A percentile compares a stretch with the other conserved stretches of the same genome.
These are phyloP conservation scores for Forbesichthys agassizii DNA, from an alignment of 2,113 vertebrate species.

Conservation along the genomic window DNA sequence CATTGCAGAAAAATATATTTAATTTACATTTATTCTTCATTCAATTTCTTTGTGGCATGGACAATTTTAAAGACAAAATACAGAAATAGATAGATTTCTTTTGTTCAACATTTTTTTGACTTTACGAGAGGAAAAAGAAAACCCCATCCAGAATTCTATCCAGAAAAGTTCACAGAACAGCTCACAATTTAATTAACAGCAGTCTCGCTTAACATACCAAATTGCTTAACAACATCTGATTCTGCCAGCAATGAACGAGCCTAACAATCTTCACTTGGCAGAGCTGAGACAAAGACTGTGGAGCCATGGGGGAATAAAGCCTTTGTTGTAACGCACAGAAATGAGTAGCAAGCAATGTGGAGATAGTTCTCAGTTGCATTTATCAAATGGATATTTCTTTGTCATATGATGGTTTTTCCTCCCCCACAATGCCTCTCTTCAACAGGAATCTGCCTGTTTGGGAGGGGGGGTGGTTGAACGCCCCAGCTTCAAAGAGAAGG, in stretches of 20 bases:
- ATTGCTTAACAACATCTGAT: neutral
- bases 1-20: too few relatives aligned
- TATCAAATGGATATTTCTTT: slow-evolving; percentile 7
- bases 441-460: slow-evolving; percentile 50
- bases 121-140: too few relatives aligned
- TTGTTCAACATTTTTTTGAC: too few relatives aligned
- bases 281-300: neutral
- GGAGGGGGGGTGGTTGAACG: neutral
- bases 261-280: slow-evolving; percentile 1
- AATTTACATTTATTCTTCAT: too few relatives aligned
- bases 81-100: too few relatives aligned
- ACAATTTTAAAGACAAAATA: too few relatives aligned
- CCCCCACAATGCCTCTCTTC: slow-evolving; percentile 27
- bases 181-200: neutral
- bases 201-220: neutral
- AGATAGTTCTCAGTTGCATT: slow-evolving; percentile 23
- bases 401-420: slow-evolving; percentile 32
- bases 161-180: neutral
- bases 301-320: slow-evolving; percentile 15
- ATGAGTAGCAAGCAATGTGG: slow-evolving; percentile 2
- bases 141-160: neutral
- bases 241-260: slow-evolving; percentile 12
- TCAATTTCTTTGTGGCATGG: too few relatives aligned
- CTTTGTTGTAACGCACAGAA: neutral
- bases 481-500: slow-evolving; percentile 52